Evolutionary conservation across 2,113 vertebrate species (phyloP).

Genomic region (Neogale vison): DNA sequence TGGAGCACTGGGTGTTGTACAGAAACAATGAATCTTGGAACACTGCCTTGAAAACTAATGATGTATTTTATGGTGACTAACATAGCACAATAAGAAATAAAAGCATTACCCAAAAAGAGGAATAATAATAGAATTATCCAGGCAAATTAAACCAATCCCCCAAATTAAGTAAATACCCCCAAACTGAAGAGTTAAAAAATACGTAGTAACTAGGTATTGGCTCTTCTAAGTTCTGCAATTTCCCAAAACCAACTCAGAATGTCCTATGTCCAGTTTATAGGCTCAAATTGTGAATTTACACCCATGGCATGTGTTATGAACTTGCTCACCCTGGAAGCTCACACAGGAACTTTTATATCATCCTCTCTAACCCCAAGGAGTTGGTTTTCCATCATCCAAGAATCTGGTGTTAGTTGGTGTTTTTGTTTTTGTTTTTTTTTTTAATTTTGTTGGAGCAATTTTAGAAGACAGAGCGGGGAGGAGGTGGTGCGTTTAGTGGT

Average conservation of each 20-base stretch:
- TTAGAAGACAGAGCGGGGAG: not conserved
- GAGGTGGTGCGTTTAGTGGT: not conserved
- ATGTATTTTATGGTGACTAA: too few relatives aligned
- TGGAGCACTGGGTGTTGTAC: not conserved
- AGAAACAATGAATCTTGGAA: too few relatives aligned
- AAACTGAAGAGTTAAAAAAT: conserved; percentile 59
- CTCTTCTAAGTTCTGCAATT: not conserved
- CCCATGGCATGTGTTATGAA: not conserved
- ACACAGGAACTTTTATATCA: not conserved
- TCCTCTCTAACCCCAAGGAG: not conserved
- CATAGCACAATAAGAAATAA: not conserved
- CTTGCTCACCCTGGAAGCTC: not conserved
- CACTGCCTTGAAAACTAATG: too few relatives aligned
- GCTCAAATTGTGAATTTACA: not conserved
- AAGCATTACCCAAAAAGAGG: conserved; percentile 56
- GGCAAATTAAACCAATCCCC: conserved; percentile 56
- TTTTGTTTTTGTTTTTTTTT: too few relatives aligned
- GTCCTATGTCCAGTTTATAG: not conserved
- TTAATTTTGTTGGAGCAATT: not conserved
- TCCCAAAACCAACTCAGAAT: not conserved
- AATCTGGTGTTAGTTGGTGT: not conserved
- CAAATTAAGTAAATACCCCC: conserved; percentile 37
- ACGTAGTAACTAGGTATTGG: conserved; percentile 39
- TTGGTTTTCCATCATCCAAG: conserved; percentile 19
- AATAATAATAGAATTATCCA: conserved; percentile 49